phyloP scores from a whole-genome alignment of 2,888 invertebrate genomes.

The Folsomia candida region DNA sequence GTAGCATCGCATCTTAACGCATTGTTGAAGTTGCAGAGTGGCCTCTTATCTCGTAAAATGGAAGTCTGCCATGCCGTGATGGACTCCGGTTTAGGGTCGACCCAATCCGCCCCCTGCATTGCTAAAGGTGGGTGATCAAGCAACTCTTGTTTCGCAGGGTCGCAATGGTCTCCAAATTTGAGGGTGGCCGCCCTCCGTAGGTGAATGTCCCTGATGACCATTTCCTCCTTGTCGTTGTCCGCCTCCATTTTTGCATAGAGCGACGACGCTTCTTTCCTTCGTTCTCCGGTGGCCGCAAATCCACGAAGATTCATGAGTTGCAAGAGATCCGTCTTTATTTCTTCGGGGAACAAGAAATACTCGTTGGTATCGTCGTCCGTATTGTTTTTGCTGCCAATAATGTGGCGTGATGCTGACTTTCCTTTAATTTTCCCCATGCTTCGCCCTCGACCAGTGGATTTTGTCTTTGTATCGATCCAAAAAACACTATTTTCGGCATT shows the following conservation, averaged over 20 bases:
- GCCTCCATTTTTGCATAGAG: conserved; percentile 19
- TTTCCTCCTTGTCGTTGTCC: conserved; percentile 28
- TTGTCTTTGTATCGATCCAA: background rate
- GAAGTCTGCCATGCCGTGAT: conserved; percentile 26
- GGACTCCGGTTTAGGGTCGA: conserved; percentile 22
- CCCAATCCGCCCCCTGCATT: conserved; percentile 2
- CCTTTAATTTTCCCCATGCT: background rate
- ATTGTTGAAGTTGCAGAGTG: conserved; percentile 20
- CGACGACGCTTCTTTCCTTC: conserved; percentile 18
- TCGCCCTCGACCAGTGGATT: background rate
- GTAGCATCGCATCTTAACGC: conserved; percentile 17
- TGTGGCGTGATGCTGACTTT: background rate
- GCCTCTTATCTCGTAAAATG: conserved; percentile 20
- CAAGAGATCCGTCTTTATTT: conserved; percentile 6
- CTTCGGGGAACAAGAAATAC: conserved; percentile 25
- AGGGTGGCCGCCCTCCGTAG: conserved; percentile 17
- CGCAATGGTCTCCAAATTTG: conserved; percentile 11
- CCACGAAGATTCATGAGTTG: background rate
- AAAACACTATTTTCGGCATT: background rate
- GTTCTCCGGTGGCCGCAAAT: background rate
- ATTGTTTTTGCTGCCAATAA: conserved; percentile 8
- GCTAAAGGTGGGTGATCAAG: conserved; percentile 29
- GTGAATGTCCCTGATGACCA: conserved; percentile 25
- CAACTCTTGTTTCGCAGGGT: conserved; percentile 17
- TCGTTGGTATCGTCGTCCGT: background rate